Conservation (phyloP, 2,888 invertebrate species). For the Halictus quadricinctus region DNA sequence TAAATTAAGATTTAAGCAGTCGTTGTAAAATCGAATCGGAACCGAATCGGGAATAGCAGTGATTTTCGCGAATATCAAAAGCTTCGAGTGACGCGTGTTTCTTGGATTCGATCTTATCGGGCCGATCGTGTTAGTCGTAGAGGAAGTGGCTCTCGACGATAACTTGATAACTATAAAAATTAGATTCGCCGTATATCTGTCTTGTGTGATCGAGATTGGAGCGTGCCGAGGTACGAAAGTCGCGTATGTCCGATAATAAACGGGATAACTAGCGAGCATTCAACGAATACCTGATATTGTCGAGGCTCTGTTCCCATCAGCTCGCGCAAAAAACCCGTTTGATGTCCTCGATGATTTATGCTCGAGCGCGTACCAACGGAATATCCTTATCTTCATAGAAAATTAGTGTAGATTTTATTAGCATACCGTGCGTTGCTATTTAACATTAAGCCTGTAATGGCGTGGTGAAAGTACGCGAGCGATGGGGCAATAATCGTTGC, state of each 20-base stretch:
- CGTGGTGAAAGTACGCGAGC: constrained; percentile 41
- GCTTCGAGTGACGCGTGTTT: not conserved
- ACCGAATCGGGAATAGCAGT: too few species aligned
- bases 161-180: not conserved
- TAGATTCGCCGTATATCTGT: not conserved
- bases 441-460: constrained; percentile 25
- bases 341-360: not conserved
- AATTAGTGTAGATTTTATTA: constrained; percentile 21
- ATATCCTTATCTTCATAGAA: not conserved
- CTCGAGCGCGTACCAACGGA: not conserved
- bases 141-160: not conserved
- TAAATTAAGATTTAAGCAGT: too few species aligned
- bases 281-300: not conserved
- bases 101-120: not conserved
- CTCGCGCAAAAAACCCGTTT: not conserved
- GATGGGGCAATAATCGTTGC: constrained; percentile 45
- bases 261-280: not conserved
- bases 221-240: not conserved
- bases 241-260: not conserved
- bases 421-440: constrained; percentile 20
- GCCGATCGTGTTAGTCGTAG: not conserved
- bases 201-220: not conserved
- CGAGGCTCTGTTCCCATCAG: not conserved
- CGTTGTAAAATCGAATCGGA: too few species aligned
- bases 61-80: not conserved